These are phyloP conservation scores for Chrysomallon squamiferum DNA, from an alignment of 1,140 invertebrate genomes.

Conservation along the genomic window DNA sequence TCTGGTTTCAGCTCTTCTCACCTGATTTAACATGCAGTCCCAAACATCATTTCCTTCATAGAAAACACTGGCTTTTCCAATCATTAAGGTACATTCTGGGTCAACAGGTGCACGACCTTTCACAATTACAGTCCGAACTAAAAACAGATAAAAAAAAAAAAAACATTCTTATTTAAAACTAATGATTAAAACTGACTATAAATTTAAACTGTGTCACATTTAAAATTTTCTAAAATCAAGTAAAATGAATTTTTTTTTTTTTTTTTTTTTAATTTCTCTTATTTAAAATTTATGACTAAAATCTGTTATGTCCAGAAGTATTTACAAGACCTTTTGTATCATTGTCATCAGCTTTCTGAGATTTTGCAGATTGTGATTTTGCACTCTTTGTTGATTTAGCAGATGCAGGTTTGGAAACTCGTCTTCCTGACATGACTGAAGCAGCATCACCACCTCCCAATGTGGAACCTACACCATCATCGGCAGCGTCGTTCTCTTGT, in stretches of 20 bases:
- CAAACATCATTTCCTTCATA: conserved; percentile 62
- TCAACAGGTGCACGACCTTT: conserved; percentile 66
- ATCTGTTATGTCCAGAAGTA: too few relatives aligned
- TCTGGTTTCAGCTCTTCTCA: too few relatives aligned
- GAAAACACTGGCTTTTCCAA: conserved; percentile 60
- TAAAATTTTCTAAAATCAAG: too few relatives aligned
- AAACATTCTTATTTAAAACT: neutral
- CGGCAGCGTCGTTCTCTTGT: conserved; percentile 13
- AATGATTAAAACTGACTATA: neutral
- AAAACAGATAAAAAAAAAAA: conserved; percentile 14
- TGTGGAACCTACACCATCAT: neutral
- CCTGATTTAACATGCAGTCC: conserved; percentile 68
- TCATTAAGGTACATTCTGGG: conserved; percentile 56
- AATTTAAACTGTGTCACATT: too few relatives aligned
- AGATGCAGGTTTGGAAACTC: too few relatives aligned
- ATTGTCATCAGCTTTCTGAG: too few relatives aligned
- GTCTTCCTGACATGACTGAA: conserved; percentile 13
- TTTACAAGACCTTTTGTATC: too few relatives aligned
- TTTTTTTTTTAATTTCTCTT: too few relatives aligned
- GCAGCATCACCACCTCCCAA: conserved; percentile 7
- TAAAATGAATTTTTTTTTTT: too few relatives aligned
- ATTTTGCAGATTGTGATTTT: too few relatives aligned
- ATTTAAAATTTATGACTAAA: too few relatives aligned
- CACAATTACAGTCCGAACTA: conserved; percentile 57
- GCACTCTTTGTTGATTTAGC: conserved; percentile 3